Conservation (phyloP, 2,113 vertebrate genomes). For the Phocoena phocoena region DNA sequence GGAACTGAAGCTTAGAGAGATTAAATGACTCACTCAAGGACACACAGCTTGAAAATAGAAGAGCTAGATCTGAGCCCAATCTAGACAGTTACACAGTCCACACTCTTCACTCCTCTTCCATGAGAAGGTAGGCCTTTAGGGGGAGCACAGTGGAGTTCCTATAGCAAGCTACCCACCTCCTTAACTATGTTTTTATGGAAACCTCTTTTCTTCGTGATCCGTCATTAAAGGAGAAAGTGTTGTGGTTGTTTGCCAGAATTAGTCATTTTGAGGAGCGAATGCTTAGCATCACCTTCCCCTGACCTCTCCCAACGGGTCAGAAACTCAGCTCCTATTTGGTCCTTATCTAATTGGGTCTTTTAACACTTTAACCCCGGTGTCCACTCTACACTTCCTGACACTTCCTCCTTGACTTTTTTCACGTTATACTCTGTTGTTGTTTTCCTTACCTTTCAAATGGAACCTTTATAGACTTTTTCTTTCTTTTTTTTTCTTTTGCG, state of each 20-base stretch:
- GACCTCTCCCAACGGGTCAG: not conserved
- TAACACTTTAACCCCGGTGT: not conserved
- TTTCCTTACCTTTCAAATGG: not conserved
- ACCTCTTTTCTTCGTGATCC: not conserved
- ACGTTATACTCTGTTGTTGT: not conserved
- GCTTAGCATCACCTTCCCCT: not conserved
- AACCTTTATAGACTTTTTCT: not conserved
- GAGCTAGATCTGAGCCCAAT: not conserved
- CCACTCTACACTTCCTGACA: not conserved
- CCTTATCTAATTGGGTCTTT: not conserved
- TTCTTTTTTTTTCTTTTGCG: too few species aligned
- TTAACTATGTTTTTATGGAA: not conserved
- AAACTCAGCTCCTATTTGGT: not conserved
- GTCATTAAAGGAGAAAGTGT: not conserved
- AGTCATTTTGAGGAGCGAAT: not conserved
- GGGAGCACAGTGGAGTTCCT: not conserved
- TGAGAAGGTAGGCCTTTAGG: not conserved
- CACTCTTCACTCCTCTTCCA: not conserved
- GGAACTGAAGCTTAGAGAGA: not conserved
- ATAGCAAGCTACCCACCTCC: not conserved
- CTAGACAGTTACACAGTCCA: not conserved
- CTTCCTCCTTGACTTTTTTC: not conserved
- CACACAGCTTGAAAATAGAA: not conserved
- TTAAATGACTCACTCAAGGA: not conserved
- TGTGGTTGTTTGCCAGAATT: not conserved